Conservation (phyloP, 2,113 vertebrate genomes). For the Calidris pygmaea region DNA sequence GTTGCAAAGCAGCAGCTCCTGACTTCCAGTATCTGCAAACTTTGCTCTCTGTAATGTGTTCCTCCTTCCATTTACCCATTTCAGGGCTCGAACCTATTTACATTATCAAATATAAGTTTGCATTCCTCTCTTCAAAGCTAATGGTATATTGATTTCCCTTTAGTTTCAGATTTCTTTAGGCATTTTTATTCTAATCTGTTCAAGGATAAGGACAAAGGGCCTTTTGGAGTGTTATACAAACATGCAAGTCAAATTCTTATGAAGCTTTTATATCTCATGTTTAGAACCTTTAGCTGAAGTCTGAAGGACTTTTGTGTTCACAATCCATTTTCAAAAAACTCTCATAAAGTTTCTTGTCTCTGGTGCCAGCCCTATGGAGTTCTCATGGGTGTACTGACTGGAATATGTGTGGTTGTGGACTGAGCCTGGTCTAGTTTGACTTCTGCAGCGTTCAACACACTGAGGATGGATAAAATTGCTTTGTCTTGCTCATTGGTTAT, state of each 20-base stretch:
- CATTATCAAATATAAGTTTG: neutral
- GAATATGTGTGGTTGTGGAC: neutral
- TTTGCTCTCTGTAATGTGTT: neutral
- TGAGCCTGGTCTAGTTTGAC: neutral
- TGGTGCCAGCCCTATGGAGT: neutral
- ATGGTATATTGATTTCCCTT: neutral
- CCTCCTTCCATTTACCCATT: neutral
- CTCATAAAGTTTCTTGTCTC: neutral
- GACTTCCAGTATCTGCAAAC: neutral
- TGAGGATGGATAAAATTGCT: neutral
- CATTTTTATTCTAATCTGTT: neutral
- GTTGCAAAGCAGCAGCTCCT: neutral
- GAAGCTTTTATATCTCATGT: neutral
- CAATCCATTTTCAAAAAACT: neutral
- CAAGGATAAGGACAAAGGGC: neutral
- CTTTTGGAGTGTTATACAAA: neutral
- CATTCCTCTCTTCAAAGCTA: neutral
- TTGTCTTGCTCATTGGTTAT: neutral
- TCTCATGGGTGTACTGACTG: fast-evolving
- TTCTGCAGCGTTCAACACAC: neutral
- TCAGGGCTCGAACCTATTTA: neutral
- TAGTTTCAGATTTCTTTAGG: neutral
- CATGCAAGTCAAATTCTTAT: neutral
- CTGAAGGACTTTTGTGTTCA: neutral
- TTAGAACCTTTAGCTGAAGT: neutral